Evolutionary conservation across 2,888 invertebrate genomes (phyloP), one percentile per base, ranked within the genome.

Genomic region (Tuta absoluta): DNA sequence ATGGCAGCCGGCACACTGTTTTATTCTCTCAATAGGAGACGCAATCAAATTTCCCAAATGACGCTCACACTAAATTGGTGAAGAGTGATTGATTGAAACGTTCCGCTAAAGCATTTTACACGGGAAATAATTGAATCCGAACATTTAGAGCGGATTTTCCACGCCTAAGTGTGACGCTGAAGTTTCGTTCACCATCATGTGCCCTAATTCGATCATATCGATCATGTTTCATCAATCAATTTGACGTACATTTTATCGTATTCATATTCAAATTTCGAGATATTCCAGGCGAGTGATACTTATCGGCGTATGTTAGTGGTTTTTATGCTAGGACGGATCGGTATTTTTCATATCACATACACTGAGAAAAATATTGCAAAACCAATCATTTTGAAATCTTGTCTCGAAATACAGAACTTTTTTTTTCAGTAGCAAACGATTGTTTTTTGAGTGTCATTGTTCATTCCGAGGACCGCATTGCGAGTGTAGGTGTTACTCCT

Each of bases 11-110:
- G 76, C 78, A 81, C 81, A 77, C 79, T 81, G 85, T 86, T 89
- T 87, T 86, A 87, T 87, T 84, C 85, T 82, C 77, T 79, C 83
- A 84, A 84, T 85, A 81, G 75, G 79, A 80, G 79, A 85, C 81
- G 85, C 84, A 87, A 90, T 90, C 86, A 83, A 87, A 86, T 87
- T 87, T 85, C 82, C 85, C 82, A 89, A 89, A 88, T 86, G 84
- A 88, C 84, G 84, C 79, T 85, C 85, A 84, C 79, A 81, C 85
- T 84, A 84, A 87, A 89, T 86, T 88, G 84, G 79, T 84, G 80
- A 83, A 84, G 82, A 86, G 84, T 87, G 87, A 89, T 87, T 88
- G 87, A 88, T 89, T 84, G 85, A 82, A 87, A 82, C 76, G 82
- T 73, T 81, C 75, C 76, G 77, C 79, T 77, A 81, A 84, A 84